Conservation (phyloP, 1,140 invertebrate species). For the Ceratitis capitata region DNA sequence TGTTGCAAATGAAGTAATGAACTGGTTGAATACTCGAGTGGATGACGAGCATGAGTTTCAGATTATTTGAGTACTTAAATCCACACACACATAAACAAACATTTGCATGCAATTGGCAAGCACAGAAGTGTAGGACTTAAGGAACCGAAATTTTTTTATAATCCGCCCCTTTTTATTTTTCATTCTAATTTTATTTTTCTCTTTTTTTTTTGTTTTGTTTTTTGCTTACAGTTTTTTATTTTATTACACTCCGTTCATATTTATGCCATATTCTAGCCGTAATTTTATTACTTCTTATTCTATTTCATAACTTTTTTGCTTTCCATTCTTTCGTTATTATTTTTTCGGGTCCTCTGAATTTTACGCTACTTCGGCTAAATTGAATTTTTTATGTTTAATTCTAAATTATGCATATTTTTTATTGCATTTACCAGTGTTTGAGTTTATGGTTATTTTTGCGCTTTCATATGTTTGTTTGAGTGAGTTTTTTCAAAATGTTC, state of each 20-base stretch:
- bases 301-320: neutral
- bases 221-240: neutral
- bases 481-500: no score
- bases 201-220: no score
- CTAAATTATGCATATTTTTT: constrained; percentile 1
- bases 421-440: neutral
- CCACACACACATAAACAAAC: neutral
- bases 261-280: neutral
- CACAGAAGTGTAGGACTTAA: neutral
- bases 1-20: constrained; percentile 32
- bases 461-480: neutral
- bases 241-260: neutral
- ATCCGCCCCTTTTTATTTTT: neutral
- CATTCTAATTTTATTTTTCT: no score
- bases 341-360: neutral
- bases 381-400: constrained; percentile 17
- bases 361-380: neutral
- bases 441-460: neutral
- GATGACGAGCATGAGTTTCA: neutral
- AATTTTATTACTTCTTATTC: neutral
- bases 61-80: neutral
- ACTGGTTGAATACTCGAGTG: neutral
- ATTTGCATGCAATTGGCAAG: no score
- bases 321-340: neutral
- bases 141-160: neutral